phyloP scores from a whole-genome alignment of 2,113 vertebrate species.

The Clupea harengus region DNA sequence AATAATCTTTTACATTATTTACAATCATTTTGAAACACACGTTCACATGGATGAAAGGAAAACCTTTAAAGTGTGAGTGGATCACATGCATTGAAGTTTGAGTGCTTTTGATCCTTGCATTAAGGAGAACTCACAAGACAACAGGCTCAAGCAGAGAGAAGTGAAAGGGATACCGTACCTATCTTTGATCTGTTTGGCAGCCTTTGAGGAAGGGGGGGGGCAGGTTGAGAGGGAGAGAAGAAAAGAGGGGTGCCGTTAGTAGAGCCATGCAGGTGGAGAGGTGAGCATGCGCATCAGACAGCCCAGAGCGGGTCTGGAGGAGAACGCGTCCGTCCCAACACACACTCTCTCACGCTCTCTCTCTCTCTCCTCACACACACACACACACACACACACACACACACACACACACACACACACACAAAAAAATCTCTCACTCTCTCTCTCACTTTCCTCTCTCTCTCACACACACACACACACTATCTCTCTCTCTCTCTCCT shows the following conservation, averaged over 20 bases:
- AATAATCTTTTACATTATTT: background rate
- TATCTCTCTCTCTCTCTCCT: background rate
- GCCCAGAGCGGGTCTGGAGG: background rate
- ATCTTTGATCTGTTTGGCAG: conserved; percentile 95
- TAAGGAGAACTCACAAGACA: background rate
- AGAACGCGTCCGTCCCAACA: background rate
- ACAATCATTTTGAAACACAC: background rate
- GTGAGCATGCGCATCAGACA: conserved; percentile 45
- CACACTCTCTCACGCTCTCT: too few species aligned
- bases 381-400: background rate
- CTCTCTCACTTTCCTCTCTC: background rate
- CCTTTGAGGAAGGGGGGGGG: conserved; percentile 78
- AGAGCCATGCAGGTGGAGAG: conserved; percentile 73
- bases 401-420: background rate
- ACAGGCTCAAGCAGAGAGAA: conserved; percentile 47
- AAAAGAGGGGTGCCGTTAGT: conserved; percentile 68
- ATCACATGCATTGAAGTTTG: background rate
- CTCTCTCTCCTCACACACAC: too few species aligned
- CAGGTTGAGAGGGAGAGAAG: conserved; percentile 76
- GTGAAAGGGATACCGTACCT: conserved; percentile 81
- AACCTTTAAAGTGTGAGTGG: background rate
- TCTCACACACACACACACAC: background rate
- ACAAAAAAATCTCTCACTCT: background rate
- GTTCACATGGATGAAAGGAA: background rate
- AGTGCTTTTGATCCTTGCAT: background rate